Evolutionary conservation across 2,888 invertebrate species (phyloP), one percentile per base, ranked within the genome.

Genomic region (Mythimna loreyi): DNA sequence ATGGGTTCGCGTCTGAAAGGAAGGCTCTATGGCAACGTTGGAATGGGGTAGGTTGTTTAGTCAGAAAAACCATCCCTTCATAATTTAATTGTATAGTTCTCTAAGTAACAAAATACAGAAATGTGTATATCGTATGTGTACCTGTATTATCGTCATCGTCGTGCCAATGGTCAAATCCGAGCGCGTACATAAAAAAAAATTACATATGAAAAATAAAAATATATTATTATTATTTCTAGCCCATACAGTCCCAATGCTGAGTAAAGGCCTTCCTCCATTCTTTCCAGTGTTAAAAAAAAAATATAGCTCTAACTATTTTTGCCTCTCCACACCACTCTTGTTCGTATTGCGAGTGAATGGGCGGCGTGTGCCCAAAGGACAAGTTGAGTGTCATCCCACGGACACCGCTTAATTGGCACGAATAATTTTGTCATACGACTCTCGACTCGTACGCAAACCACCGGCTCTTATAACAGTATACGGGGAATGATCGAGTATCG

Each of bases 321-420:
- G 47, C 81, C n/a, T 64, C 86, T 89, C 88, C 67, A 80, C 59
- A 33, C 52, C 49, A 47, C 67, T 50, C 19, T 57, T 86, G 86
- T 91, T 89, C 77, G 63, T 84, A 86, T 87, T 80, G 83, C 85
- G 82, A 84, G 84, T 84, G 61, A 60, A 87, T 81, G 67, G 75
- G 72, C 81, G 87, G 79, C 86, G 85, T 89, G 85, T 89, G 89
- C 89, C 89, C 85, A 90, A 90, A 91, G 90, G 89, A 92, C 88
- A 90, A 89, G 75, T 85, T 87, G 69, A 81, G 87, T 92, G 91
- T 91, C 90, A 90, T 91, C 90, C 79, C 75, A 72, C 79, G 81
- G 78, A 81, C 85, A 80, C 80, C 77, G 87, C 87, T 88, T 90
- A 91, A 93, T 93, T 91, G 90, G 88, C 83, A 84, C 81, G 85